Conservation (phyloP, 2,113 vertebrate genomes). For the Epinephelus moara region DNA sequence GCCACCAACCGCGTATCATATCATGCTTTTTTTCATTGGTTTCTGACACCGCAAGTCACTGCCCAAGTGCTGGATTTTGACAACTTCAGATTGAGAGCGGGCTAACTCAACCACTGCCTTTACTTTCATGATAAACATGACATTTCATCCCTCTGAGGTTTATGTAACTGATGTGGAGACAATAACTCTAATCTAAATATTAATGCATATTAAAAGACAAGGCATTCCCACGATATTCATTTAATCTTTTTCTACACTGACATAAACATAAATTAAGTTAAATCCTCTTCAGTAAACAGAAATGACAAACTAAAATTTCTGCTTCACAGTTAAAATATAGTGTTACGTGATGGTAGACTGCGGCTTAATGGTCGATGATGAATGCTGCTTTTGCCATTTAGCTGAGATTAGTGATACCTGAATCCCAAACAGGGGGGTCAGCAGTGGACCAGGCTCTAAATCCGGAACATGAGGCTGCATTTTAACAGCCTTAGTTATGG, state of each 20-base stretch:
- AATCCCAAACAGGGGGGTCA: slow-evolving; percentile 42
- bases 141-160: too few species aligned
- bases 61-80: too few species aligned
- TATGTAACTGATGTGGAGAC: too few species aligned
- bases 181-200: too few species aligned
- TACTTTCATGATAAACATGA: too few species aligned
- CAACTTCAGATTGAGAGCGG: too few species aligned
- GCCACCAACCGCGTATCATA: too few species aligned
- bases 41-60: too few species aligned
- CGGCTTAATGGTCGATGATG: not conserved
- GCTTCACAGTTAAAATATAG: not conserved
- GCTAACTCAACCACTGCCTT: too few species aligned
- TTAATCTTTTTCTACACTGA: too few species aligned
- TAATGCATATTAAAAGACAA: not conserved
- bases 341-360: not conserved
- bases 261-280: not conserved
- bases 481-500: slow-evolving; percentile 15
- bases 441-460: slow-evolving; percentile 40
- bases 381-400: not conserved
- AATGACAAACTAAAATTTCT: not conserved
- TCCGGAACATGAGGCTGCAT: slow-evolving; percentile 46
- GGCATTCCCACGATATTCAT: not conserved
- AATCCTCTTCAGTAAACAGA: not conserved
- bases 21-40: too few species aligned
- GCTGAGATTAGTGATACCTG: slow-evolving; percentile 57